These are phyloP conservation scores for Tamandua tetradactyla DNA, from an alignment of 2,797 vertebrate genomes.

Conservation along the genomic window DNA sequence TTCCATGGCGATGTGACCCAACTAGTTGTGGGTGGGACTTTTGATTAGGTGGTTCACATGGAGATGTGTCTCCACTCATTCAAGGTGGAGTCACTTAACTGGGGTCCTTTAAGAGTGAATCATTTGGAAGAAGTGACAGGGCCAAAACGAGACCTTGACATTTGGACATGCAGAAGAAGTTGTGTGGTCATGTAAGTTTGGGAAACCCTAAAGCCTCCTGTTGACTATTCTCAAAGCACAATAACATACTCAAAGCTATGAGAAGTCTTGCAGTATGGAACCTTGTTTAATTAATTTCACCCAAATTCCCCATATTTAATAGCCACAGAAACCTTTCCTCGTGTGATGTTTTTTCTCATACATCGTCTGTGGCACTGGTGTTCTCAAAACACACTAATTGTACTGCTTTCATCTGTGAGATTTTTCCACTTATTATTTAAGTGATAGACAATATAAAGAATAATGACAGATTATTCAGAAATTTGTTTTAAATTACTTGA, in stretches of 20 bases:
- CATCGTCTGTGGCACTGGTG: rapidly evolving
- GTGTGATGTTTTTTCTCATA: not conserved
- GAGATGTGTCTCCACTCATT: too few relatives aligned
- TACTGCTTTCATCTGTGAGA: not conserved
- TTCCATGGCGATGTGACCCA: too few relatives aligned
- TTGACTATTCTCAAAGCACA: not conserved
- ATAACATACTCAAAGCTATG: not conserved
- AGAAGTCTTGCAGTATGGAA: not conserved
- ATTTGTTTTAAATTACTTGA: not conserved
- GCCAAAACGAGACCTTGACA: too few relatives aligned
- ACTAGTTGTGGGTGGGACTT: too few relatives aligned
- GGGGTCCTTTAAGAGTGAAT: too few relatives aligned
- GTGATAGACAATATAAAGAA: not conserved
- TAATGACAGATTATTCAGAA: not conserved
- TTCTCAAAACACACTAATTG: not conserved
- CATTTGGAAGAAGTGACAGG: too few relatives aligned
- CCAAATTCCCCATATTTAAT: not conserved
- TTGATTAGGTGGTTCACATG: too few relatives aligned
- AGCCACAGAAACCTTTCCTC: not conserved
- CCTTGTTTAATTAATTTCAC: not conserved
- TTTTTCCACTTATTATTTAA: not conserved
- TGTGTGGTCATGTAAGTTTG: not conserved
- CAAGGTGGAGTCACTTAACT: too few relatives aligned
- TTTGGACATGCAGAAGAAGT: too few relatives aligned
- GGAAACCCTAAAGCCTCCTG: not conserved